phyloP scores from a whole-genome alignment of 2,888 invertebrate genomes.

The Eupithecia subumbrata region DNA sequence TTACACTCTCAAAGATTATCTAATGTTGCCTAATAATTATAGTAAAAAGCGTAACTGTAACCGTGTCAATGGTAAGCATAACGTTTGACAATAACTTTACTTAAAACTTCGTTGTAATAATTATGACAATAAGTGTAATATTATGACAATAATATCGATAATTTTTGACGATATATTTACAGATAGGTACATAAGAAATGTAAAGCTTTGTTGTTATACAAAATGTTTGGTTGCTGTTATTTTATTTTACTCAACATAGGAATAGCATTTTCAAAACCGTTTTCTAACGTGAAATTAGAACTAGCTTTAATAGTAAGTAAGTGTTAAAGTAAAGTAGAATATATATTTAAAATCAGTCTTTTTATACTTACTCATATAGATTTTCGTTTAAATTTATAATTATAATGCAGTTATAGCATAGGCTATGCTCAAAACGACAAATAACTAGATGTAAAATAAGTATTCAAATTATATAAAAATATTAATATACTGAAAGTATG shows the following conservation, averaged over 20 bases:
- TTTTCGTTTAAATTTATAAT: constrained; percentile 16
- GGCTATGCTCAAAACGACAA: constrained; percentile 68
- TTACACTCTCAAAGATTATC: neutral
- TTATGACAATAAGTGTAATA: constrained; percentile 30
- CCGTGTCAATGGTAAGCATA: constrained; percentile 23
- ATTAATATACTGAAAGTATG: constrained; percentile 61
- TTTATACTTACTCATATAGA: constrained; percentile 36
- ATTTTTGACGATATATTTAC: constrained; percentile 61
- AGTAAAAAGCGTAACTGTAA: constrained; percentile 27
- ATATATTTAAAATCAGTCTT: constrained; percentile 45
- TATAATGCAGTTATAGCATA: constrained; percentile 50
- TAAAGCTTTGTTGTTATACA: constrained; percentile 45
- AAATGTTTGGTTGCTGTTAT: constrained; percentile 21
- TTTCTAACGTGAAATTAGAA: constrained; percentile 63
- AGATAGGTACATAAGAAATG: constrained; percentile 45
- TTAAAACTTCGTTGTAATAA: constrained; percentile 27
- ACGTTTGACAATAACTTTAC: constrained; percentile 39
- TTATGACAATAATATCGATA: constrained; percentile 47
- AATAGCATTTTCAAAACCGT: constrained; percentile 14
- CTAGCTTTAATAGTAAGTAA: constrained; percentile 81
- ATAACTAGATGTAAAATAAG: constrained; percentile 26
- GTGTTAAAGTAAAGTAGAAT: constrained; percentile 51
- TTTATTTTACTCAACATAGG: constrained; percentile 12
- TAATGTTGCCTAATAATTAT: constrained; percentile 12
- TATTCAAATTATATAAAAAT: constrained; percentile 40